A percentile compares a stretch with the other conserved stretches of the same genome.
Conservation (phyloP, 2,888 invertebrate species). For the Unio pictorum region DNA sequence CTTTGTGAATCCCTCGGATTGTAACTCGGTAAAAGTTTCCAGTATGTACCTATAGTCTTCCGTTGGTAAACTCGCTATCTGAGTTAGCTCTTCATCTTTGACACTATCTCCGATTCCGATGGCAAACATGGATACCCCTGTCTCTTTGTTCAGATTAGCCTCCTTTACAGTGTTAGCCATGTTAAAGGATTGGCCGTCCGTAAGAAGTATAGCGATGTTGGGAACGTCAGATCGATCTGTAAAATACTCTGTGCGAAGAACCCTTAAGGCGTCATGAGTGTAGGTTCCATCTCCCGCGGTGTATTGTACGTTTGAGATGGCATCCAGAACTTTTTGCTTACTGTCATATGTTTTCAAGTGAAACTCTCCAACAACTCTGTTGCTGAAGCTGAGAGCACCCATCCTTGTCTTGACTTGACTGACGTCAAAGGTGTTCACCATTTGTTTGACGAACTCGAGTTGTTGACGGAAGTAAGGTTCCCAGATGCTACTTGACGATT, state of each 20-base stretch:
- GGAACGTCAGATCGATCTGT: too few relatives aligned
- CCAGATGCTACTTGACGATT: slow-evolving; percentile 49
- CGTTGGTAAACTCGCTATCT: too few relatives aligned
- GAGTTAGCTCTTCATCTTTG: too few relatives aligned
- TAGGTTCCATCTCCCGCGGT: slow-evolving; percentile 24
- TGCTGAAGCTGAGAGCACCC: slow-evolving; percentile 32
- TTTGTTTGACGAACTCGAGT: slow-evolving; percentile 27
- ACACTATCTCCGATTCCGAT: too few relatives aligned
- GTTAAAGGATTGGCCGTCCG: too few relatives aligned
- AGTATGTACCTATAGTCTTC: too few relatives aligned
- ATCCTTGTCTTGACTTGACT: slow-evolving; percentile 24
- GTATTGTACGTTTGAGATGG: slow-evolving; percentile 25
- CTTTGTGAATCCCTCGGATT: too few relatives aligned
- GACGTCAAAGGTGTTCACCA: slow-evolving; percentile 32
- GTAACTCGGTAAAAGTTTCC: too few relatives aligned
- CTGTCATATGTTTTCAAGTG: slow-evolving; percentile 22
- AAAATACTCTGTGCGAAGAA: slow-evolving; percentile 8
- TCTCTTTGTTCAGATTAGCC: too few relatives aligned
- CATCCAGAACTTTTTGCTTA: slow-evolving; percentile 19
- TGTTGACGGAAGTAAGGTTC: slow-evolving; percentile 43
- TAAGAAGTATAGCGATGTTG: too few relatives aligned
- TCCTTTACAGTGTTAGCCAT: too few relatives aligned
- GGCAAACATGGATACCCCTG: too few relatives aligned
- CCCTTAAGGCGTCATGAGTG: slow-evolving; percentile 28
- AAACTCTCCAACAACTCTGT: slow-evolving; percentile 27